Evolutionary conservation across 2,888 invertebrate species (phyloP).

Genomic region (Pollenia amentaria): DNA sequence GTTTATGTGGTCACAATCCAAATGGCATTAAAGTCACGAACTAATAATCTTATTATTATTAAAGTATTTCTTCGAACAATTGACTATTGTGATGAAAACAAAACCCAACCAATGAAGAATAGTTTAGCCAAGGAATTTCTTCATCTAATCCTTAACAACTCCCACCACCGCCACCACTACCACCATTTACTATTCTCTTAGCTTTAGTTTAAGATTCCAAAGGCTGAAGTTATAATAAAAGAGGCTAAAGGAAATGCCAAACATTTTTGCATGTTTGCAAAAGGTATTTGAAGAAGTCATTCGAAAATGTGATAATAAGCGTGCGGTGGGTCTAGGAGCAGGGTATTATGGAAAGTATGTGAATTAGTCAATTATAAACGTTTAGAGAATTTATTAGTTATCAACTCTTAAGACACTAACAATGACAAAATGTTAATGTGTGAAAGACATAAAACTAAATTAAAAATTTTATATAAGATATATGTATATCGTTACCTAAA

Average conservation of each 20-base stretch:
- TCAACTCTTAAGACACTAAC: conserved; percentile 1
- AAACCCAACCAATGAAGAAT: conserved; percentile 3
- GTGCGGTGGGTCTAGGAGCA: not conserved
- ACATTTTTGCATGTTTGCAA: conserved; percentile 65
- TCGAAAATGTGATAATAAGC: not conserved
- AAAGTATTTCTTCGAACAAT: conserved; percentile 79
- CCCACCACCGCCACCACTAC: not conserved
- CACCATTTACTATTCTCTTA: not conserved
- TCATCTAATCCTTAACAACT: conserved; percentile 36
- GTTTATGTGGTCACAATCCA: conserved; percentile 67
- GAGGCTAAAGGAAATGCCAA: conserved; percentile 66
- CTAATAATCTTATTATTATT: conserved; percentile 84
- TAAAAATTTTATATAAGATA: too few species aligned
- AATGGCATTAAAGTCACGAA: conserved; percentile 77
- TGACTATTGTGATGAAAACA: conserved; percentile 51
- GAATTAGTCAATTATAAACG: conserved; percentile 73
- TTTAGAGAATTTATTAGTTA: conserved; percentile 72
- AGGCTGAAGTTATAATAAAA: conserved; percentile 34
- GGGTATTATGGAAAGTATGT: conserved; percentile 62
- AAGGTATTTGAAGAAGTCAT: conserved; percentile 61
- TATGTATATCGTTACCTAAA: not conserved
- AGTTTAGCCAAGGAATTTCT: conserved; percentile 51
- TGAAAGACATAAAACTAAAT: not conserved
- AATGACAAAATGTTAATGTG: not conserved
- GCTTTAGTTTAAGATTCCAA: conserved; percentile 16